These are phyloP conservation scores for Epinotia brunnichana DNA, from an alignment of 2,888 invertebrate species.

Conservation along the genomic window DNA sequence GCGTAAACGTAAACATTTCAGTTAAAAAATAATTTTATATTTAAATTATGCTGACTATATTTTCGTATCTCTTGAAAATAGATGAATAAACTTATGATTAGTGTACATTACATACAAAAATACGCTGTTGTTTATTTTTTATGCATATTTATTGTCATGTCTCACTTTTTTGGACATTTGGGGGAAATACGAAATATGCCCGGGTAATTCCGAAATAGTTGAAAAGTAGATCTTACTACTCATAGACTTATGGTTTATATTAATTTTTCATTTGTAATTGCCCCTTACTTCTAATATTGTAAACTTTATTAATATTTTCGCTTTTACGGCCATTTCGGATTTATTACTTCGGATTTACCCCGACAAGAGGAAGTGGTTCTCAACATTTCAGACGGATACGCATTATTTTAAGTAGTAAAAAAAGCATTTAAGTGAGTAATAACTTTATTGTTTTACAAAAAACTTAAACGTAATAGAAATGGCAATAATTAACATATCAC, in stretches of 20 bases:
- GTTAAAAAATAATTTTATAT: not conserved
- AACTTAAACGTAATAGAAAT: constrained; percentile 1
- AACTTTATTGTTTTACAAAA: not conserved
- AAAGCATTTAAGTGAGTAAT: not conserved
- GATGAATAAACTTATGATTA: constrained; percentile 10
- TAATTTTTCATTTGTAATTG: constrained; percentile 12
- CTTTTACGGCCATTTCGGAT: constrained; percentile 12
- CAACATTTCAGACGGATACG: not conserved
- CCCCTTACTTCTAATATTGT: constrained; percentile 12
- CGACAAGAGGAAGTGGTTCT: constrained; percentile 15
- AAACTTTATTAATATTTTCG: constrained; percentile 6
- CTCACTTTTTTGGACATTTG: constrained; percentile 2
- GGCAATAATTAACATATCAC: not conserved
- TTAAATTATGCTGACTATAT: not conserved
- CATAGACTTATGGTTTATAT: constrained; percentile 4
- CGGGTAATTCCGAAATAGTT: constrained; percentile 12
- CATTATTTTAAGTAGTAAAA: constrained; percentile 9
- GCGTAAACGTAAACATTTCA: not conserved
- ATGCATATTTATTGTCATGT: constrained; percentile 1
- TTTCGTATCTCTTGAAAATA: constrained; percentile 1
- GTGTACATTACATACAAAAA: constrained; percentile 3
- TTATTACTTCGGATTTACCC: constrained; percentile 19
- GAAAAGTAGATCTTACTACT: constrained; percentile 5
- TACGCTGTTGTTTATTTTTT: constrained; percentile 9
- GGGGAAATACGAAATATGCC: constrained; percentile 11